Conservation (phyloP, 2,888 invertebrate species). For the Anoplius nigerrimus region DNA sequence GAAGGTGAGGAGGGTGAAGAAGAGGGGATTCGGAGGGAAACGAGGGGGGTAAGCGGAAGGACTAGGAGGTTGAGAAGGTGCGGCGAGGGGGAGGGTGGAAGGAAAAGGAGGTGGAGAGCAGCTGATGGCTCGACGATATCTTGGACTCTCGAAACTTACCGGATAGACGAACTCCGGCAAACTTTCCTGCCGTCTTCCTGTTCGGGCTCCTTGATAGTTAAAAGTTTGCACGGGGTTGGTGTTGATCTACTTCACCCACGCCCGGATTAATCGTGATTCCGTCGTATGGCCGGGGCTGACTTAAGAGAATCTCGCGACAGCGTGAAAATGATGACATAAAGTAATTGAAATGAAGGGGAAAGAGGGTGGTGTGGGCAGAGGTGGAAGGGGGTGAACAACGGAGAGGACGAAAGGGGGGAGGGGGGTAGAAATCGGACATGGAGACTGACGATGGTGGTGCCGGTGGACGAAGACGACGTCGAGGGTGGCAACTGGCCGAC, state of each 20-base stretch:
- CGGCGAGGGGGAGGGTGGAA: background rate
- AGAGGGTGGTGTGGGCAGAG: background rate
- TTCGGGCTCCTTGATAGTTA: conserved; percentile 54
- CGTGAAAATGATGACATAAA: conserved; percentile 50
- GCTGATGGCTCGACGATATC: conserved; percentile 56
- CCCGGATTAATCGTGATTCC: conserved; percentile 57
- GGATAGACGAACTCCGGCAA: conserved; percentile 53
- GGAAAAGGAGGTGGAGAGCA: conserved; percentile 19
- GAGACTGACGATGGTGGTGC: background rate
- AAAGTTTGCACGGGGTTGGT: conserved; percentile 52
- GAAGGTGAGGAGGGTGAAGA: no score
- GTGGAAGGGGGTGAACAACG: background rate
- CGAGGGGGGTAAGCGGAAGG: background rate
- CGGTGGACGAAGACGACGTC: no score
- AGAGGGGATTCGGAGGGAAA: background rate
- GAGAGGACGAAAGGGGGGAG: background rate
- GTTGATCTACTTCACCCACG: conserved; percentile 58
- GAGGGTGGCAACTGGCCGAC: no score
- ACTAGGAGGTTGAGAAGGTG: background rate
- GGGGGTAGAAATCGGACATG: background rate
- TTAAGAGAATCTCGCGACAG: conserved; percentile 39
- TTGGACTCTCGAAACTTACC: conserved; percentile 56
- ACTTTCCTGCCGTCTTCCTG: conserved; percentile 54
- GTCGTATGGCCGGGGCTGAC: conserved; percentile 9
- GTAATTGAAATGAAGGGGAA: conserved; percentile 48